Conservation (phyloP, 2,888 invertebrate species). For the Molorchus minor region DNA sequence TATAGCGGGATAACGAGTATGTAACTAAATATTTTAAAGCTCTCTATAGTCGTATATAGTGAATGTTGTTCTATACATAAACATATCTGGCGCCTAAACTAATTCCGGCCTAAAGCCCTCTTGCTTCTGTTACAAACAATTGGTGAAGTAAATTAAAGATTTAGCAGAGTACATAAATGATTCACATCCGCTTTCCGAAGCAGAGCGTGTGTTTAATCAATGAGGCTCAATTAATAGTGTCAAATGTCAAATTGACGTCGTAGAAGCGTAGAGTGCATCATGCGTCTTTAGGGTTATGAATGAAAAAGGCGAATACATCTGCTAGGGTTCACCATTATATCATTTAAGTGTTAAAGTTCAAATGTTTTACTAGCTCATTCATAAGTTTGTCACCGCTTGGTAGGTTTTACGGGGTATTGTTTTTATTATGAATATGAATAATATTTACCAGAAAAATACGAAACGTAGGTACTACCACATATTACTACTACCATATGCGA, state of each 20-base stretch:
- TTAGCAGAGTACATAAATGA: conserved; percentile 33
- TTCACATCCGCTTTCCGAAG: conserved; percentile 32
- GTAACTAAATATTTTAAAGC: no score
- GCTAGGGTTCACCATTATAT: conserved; percentile 30
- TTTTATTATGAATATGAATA: no score
- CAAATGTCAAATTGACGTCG: conserved; percentile 36
- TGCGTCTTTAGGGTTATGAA: conserved; percentile 4
- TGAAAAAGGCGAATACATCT: conserved; percentile 20
- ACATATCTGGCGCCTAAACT: no score
- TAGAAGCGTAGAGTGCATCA: not conserved
- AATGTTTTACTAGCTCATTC: conserved; percentile 31
- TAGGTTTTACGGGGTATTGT: no score
- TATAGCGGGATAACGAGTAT: not conserved
- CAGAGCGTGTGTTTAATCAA: conserved; percentile 27
- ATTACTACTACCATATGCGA: no score
- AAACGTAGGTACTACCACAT: no score
- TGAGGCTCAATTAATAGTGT: conserved; percentile 35
- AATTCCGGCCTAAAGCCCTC: not conserved
- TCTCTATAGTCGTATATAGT: no score
- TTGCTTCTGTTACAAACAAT: not conserved
- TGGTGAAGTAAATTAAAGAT: conserved; percentile 16
- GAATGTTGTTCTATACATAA: no score
- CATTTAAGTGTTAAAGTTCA: conserved; percentile 33
- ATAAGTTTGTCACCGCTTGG: conserved; percentile 15
- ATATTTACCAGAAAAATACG: no score